phyloP scores from a whole-genome alignment of 2,113 vertebrate species.

The Stegostoma tigrinum region DNA sequence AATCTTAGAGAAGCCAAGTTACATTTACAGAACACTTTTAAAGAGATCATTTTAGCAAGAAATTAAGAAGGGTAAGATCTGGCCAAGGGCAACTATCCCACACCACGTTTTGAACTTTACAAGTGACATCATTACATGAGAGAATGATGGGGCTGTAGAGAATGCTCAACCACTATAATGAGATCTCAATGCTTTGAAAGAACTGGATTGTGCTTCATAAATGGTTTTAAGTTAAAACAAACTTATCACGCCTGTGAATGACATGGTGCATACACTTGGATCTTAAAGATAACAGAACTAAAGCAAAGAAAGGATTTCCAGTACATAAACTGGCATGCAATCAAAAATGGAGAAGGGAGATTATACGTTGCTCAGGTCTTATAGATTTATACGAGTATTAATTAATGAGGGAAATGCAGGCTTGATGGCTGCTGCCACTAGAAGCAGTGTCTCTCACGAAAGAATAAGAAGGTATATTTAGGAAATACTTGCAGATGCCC shows the following conservation, averaged over 20 bases:
- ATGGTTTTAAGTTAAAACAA: background rate
- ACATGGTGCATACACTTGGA: background rate
- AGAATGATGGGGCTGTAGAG: too few relatives aligned
- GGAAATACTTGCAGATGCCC: background rate
- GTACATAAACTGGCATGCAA: background rate
- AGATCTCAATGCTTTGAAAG: background rate
- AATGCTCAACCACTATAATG: background rate
- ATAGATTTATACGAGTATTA: background rate
- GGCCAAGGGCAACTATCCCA: background rate
- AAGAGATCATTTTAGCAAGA: background rate
- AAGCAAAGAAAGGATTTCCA: background rate
- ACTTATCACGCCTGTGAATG: background rate
- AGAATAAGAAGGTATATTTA: background rate
- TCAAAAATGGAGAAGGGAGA: background rate
- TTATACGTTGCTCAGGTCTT: background rate
- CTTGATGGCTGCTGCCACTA: background rate
- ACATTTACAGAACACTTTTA: background rate
- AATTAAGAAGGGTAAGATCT: background rate
- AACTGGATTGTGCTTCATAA: background rate
- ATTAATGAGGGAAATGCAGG: background rate
- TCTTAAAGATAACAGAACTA: background rate
- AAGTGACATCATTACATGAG: background rate
- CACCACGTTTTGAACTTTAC: background rate
- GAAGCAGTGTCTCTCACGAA: background rate
- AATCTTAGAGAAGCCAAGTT: background rate